These are phyloP conservation scores for Protobothrops mucrosquamatus DNA, from an alignment of 2,113 vertebrate species.

Conservation along the genomic window DNA sequence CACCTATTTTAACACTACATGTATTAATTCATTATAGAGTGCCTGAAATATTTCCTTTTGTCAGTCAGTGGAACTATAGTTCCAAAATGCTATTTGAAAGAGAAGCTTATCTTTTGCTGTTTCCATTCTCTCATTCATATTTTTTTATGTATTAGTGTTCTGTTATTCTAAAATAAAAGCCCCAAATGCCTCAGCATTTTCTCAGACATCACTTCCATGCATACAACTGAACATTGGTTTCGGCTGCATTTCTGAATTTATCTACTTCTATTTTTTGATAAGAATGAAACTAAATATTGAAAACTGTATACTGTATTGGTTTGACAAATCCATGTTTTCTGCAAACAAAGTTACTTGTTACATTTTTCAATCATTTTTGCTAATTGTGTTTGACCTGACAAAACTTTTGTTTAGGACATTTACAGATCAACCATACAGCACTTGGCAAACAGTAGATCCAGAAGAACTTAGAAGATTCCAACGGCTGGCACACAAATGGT, in stretches of 20 bases:
- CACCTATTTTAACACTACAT: neutral
- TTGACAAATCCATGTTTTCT: neutral
- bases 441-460: constrained; percentile 80
- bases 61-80: neutral
- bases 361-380: neutral
- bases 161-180: neutral
- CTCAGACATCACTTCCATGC: neutral
- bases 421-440: constrained; percentile 51
- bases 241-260: neutral
- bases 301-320: neutral
- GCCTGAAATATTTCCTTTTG: neutral
- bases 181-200: neutral
- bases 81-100: neutral
- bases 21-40: neutral
- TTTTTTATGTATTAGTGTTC: neutral
- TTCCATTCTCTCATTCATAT: neutral
- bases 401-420: constrained; percentile 47
- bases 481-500: constrained; percentile 86
- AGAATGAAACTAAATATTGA: neutral
- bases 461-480: constrained; percentile 86
- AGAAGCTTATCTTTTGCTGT: neutral
- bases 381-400: neutral
- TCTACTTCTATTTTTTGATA: neutral
- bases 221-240: neutral
- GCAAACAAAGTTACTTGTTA: neutral